Base-by-base conservation (phyloP, 2,113 vertebrate genomes). In the Terrapene triunguis region DNA sequence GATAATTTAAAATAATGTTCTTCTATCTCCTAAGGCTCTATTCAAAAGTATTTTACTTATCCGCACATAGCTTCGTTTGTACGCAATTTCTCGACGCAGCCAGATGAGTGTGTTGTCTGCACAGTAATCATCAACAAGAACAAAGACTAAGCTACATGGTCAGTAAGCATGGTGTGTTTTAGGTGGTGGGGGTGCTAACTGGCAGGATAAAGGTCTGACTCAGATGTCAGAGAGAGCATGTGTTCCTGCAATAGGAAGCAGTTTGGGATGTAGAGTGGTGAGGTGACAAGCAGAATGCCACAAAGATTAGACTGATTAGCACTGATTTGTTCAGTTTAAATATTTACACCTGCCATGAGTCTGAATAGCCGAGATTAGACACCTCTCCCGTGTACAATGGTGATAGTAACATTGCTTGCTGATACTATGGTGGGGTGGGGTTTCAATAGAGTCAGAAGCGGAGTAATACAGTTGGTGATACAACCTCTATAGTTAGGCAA, bases 1-100 rank as follows among this genome's bases (percentile, higher is more conserved):
- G 96, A 98, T 98, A 97, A 98, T 98, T 98, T 98, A 97, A 98
- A 97, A 98, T 98, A 97, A 98, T 95, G 97, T 94, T 96, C 72
- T 84, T 94, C 92, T 93, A 90, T 96, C 91, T 98, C 97, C 98
- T 97, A 96, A 97, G 98, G 98, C 98, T 87, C 95, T 95, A 86
- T 90, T 95, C 88, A 44, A 88, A 93, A 24, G 79, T 93, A 88
- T 96, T 96, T 94, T 96, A 51, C 93, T 95, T 62, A 72, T 85
- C 96, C 92, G 97, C 96, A 84, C 83, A 80, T 79, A 1, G n/a
- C 55, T 57, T 0, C 13, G 59, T 44, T 87, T 5, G 29, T 92
- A 88, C 95, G 95, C 95, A 97, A 95, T 90, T 94, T 93, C 95
- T 93, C 62, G 5, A 35, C 38, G 35, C 94, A 97, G 96, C 95